Conservation (phyloP, 1,140 invertebrate genomes). For the Wasmannia auropunctata region DNA sequence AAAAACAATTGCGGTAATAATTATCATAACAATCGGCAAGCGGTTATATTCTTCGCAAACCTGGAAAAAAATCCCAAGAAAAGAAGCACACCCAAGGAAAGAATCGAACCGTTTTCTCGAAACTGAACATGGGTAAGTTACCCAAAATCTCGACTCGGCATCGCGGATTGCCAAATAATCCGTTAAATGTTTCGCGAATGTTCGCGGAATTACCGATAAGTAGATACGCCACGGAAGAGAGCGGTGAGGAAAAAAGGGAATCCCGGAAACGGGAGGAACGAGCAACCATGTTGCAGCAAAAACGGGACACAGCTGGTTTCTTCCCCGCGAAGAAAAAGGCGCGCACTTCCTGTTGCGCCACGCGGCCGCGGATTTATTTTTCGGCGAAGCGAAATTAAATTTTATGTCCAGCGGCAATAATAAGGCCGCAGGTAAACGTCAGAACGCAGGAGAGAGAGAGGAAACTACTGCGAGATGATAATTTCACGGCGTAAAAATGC, state of each 20-base stretch:
- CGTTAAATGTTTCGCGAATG: slow-evolving; percentile 53
- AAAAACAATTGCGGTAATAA: neutral
- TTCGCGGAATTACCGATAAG: slow-evolving; percentile 59
- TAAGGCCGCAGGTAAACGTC: slow-evolving; percentile 67
- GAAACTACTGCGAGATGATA: slow-evolving; percentile 69
- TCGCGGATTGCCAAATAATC: slow-evolving; percentile 31
- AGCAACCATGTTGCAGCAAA: neutral
- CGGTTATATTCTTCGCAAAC: neutral
- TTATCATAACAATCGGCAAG: slow-evolving; percentile 2
- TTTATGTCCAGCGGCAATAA: slow-evolving; percentile 73
- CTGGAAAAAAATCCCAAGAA: neutral
- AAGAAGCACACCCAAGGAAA: neutral
- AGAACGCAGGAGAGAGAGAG: slow-evolving; percentile 36
- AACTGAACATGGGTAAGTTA: neutral
- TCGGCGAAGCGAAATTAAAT: slow-evolving; percentile 77
- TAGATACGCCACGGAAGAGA: slow-evolving; percentile 24
- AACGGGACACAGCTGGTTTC: slow-evolving; percentile 55
- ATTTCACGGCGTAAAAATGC: slow-evolving; percentile 58
- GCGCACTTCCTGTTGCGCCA: slow-evolving; percentile 47
- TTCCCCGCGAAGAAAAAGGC: slow-evolving; percentile 8
- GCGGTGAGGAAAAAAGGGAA: slow-evolving; percentile 53
- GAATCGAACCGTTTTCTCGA: slow-evolving; percentile 3
- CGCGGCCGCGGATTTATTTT: slow-evolving; percentile 67
- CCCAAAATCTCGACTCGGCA: neutral
- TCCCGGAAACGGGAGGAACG: slow-evolving; percentile 35